Base-by-base conservation (phyloP, 2,888 invertebrate species). In the Xylocampa areola region DNA sequence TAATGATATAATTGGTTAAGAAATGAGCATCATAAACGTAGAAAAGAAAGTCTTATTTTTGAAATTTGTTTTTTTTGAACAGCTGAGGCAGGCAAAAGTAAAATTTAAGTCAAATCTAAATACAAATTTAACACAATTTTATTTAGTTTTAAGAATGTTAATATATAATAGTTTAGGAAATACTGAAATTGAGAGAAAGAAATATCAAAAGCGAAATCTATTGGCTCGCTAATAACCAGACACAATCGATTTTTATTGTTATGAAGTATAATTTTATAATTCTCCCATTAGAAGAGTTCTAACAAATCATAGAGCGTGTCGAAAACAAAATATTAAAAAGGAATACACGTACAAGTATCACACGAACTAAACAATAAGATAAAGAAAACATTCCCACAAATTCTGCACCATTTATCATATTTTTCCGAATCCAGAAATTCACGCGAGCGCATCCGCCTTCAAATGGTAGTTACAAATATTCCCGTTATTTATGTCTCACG, bases 401-500 rank as follows among this genome's bases (percentile, higher is more conserved):
- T 85, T 82, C 84, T 82, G 78, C 62, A 48, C 70, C 80, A 76
- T 83, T 39, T 43, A 62, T 66, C 65, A 62, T 66, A 48, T 68
- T 63, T 66, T 67, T 63, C 50, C 50, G 57, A 58, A 58, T 23
- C 40, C 45, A 55, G 41, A 60, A 60, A 53, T 55, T 68, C 55
- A 45, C 47, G 55, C 37, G 32, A 55, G 35, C 47, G 33, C 40
- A 65, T 43, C 47, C 32, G 39, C 35, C 65, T 58, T 50, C 49
- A 17, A 58, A 57, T 35, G 43, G 57, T 59, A 55, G 64, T 68
- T 44, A 61, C 54, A 73, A 70, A 73, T 70, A 71, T 68, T 59
- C 55, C 48, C 73, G 80, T 84, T 83, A 89, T 90, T 89, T 84
- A 89, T 88, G 81, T 73, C 68, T 76, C 82, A 74, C 84, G 86